A percentile compares a stretch with the other conserved stretches of the same genome.
Evolutionary conservation across 2,888 invertebrate species (phyloP).

Genomic region (Caenorhabditis wallacei): DNA sequence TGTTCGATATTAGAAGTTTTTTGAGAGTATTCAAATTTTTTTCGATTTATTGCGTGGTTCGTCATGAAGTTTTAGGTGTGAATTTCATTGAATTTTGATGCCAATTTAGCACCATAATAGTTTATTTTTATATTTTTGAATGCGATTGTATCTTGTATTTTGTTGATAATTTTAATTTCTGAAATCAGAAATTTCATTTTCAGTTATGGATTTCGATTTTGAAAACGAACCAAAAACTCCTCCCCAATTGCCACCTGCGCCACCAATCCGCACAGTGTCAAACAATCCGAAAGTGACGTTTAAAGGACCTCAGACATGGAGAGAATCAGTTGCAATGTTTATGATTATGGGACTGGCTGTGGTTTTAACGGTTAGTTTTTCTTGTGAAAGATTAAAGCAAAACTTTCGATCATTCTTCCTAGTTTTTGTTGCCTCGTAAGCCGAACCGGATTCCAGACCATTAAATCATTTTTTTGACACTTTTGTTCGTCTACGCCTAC

Average conservation of each 20-base stretch:
- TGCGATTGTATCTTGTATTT: not conserved
- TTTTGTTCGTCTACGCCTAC: too few species aligned
- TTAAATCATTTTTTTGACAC: too few species aligned
- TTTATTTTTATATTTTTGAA: too few species aligned
- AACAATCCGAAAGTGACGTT: constrained; percentile 66
- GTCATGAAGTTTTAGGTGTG: too few species aligned
- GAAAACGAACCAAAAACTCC: constrained; percentile 40
- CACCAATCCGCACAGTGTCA: constrained; percentile 49
- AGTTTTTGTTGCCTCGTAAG: too few species aligned
- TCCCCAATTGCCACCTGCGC: constrained; percentile 51
- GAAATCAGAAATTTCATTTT: not conserved
- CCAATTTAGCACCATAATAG: too few species aligned
- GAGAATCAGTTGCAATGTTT: constrained; percentile 78
- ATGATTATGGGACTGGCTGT: constrained; percentile 69
- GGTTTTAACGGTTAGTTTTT: constrained; percentile 71
- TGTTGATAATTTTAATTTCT: not conserved
- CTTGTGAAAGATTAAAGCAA: not conserved
- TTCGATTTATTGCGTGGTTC: too few species aligned
- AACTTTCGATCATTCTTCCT: too few species aligned
- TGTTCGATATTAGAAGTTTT: too few species aligned
- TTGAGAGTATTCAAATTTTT: too few species aligned
- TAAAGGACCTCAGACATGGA: constrained; percentile 74
- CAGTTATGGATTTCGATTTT: constrained; percentile 41
- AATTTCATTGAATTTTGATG: too few species aligned
- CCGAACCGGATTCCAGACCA: too few species aligned